phyloP scores from a whole-genome alignment of 2,113 vertebrate species.

The Hydropotes inermis region DNA sequence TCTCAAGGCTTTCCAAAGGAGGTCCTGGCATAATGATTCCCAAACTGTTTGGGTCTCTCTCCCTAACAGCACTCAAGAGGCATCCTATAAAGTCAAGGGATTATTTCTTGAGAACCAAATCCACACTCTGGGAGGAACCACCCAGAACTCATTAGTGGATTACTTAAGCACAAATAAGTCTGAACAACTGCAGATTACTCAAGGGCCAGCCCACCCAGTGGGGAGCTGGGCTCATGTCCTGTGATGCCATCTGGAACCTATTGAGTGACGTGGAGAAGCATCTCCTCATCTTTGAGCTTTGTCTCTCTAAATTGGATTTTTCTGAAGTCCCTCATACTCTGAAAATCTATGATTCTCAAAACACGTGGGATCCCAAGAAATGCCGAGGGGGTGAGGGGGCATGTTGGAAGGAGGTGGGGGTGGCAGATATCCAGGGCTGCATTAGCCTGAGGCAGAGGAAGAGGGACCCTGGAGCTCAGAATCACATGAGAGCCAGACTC shows the following conservation, averaged over 20 bases:
- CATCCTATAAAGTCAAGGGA: background rate
- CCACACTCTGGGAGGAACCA: background rate
- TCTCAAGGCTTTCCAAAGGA: background rate
- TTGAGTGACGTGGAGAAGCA: background rate
- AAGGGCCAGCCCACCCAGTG: background rate
- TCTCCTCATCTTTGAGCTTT: background rate
- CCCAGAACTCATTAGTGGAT: background rate
- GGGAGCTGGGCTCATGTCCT: background rate
- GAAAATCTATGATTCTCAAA: background rate
- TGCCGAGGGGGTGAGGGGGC: background rate
- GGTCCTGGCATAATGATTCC: background rate
- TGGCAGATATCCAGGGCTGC: slow-evolving; percentile 43
- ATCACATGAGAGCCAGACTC: slow-evolving; percentile 46
- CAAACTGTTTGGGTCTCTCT: background rate
- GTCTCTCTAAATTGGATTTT: background rate
- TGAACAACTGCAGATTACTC: background rate
- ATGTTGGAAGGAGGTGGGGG: background rate
- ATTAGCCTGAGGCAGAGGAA: slow-evolving; percentile 52
- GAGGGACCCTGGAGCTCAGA: slow-evolving; percentile 37
- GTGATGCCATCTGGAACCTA: background rate
- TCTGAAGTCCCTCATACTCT: background rate
- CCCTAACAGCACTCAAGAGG: background rate
- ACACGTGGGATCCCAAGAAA: background rate
- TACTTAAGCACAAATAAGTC: background rate
- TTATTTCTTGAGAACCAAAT: background rate